Evolutionary conservation across 2,888 invertebrate genomes (phyloP), one percentile per base, ranked within the genome.

Genomic region (Limulus polyphemus): DNA sequence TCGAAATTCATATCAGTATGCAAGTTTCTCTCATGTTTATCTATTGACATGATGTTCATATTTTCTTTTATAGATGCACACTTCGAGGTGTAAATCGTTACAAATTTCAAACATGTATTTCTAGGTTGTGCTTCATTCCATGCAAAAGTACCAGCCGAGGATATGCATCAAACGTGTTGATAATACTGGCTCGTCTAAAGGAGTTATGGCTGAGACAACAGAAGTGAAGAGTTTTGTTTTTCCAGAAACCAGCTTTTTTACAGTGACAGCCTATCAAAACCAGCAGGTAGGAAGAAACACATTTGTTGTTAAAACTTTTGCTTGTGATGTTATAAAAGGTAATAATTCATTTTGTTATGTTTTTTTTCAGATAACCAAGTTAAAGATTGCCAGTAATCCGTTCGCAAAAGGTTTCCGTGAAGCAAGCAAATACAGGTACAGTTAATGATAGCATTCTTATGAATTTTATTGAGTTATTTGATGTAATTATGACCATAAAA

Each of bases 401-500:
- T 77, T 77, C 65, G 77, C 77, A 13, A 77, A 77, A 71, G 78
- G 78, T 9, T 78, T 78, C 65, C 69, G 77, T 48, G 76, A 78
- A 60, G 67, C 69, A 4, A 65, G 64, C 16, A 67, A 68, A 60
- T 66, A 67, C n/a, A 68, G 70, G 70, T 70, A 63, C 32, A 32
- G 5, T 32, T 32, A 7, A 32, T 32, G 32, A 32, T 32, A 32
- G 7, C 32, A 32, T 32, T 32, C 32, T 32, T 2, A 32, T 32
- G n/a, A 32, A 32, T 7, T 32, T 32, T 32, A 32, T 32, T 32
- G 32, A 32, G n/a, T 32, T 32, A 7, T 32, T 32, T 5, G 32
- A 7, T 32, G 7, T 32, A 32, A 32, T 7, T 32, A 32, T 32
- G 32, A 32, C 32, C 32, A 32, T 32, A 32, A 32, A 32, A 32